Evolutionary conservation across 2,888 invertebrate species (phyloP).

Genomic region (Eupithecia exiguata): DNA sequence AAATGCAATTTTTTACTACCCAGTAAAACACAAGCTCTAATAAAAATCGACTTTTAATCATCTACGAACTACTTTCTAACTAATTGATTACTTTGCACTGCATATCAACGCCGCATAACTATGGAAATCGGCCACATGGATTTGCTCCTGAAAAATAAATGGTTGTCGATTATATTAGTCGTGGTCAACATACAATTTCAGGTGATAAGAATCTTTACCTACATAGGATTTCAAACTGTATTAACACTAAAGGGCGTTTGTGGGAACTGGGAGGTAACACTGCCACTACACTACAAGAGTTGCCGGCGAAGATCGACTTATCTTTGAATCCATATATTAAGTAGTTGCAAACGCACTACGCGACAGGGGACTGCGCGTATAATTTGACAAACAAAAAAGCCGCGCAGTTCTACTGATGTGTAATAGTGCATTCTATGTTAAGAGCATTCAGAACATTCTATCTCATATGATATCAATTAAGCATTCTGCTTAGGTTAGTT

Average conservation of each 20-base stretch:
- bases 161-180: conserved; percentile 2
- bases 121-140: conserved; percentile 87
- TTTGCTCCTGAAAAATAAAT: conserved; percentile 85
- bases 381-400: no score
- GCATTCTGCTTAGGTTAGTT: no score
- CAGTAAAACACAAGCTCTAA: background rate
- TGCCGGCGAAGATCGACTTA: background rate
- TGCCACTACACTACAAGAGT: background rate
- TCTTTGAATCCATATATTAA: background rate
- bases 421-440: no score
- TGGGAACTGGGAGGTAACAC: background rate
- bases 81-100: conserved; percentile 30
- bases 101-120: conserved; percentile 77
- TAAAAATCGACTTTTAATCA: background rate
- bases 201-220: background rate
- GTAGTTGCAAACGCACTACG: no score
- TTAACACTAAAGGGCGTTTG: background rate
- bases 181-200: background rate
- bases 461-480: no score
- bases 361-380: no score
- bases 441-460: no score
- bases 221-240: background rate
- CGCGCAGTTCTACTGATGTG: no score
- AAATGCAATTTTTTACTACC: background rate
- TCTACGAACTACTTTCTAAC: background rate